These are phyloP conservation scores for Emys orbicularis DNA, from an alignment of 2,797 vertebrate species.

Conservation along the genomic window DNA sequence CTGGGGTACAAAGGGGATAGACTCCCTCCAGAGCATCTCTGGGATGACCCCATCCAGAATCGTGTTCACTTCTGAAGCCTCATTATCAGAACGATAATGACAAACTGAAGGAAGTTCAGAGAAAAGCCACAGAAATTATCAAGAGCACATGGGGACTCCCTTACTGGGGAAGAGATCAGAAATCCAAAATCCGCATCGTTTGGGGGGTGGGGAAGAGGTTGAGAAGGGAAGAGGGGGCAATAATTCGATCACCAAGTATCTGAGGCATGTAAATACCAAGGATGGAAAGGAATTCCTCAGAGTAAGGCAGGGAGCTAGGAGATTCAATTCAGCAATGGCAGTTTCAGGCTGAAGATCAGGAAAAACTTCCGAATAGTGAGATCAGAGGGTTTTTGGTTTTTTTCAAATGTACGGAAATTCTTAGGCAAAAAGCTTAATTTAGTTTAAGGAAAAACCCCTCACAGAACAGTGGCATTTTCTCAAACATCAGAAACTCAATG, in stretches of 20 bases:
- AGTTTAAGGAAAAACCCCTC: not conserved
- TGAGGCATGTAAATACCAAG: not conserved
- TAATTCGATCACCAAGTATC: not conserved
- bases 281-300: not conserved
- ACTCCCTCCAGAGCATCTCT: accelerated
- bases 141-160: not conserved
- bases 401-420: not conserved
- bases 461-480: not conserved
- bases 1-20: not conserved
- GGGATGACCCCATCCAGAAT: accelerated
- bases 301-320: not conserved
- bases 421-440: not conserved
- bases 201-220: not conserved
- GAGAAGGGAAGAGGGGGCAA: not conserved
- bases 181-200: not conserved
- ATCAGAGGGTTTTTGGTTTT: not conserved
- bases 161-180: not conserved
- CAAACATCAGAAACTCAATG: not conserved
- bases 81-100: accelerated
- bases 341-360: not conserved
- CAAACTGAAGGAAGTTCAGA: not conserved
- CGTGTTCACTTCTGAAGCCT: not conserved
- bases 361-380: not conserved
- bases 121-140: not conserved
- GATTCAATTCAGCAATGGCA: not conserved